These are phyloP conservation scores for Bovichtus variegatus DNA, from an alignment of 2,797 vertebrate genomes.

Conservation along the genomic window DNA sequence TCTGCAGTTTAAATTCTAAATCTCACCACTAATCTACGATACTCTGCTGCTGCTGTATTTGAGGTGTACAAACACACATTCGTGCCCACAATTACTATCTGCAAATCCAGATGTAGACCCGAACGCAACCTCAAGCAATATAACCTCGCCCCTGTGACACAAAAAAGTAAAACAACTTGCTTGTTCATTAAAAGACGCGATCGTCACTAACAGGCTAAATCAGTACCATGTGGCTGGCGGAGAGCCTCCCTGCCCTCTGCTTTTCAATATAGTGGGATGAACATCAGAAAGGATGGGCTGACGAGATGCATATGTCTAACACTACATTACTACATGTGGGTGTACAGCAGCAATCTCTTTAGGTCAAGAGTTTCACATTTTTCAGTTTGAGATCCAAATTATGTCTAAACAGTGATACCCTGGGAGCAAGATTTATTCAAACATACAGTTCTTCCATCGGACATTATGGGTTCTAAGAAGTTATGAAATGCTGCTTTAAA, in stretches of 20 bases:
- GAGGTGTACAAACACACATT: constrained; percentile 31
- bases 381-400: constrained; percentile 54
- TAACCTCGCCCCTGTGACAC: constrained; percentile 26
- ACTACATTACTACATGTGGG: constrained; percentile 60
- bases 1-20: not conserved
- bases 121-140: constrained; percentile 55
- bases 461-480: not conserved
- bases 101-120: constrained; percentile 52
- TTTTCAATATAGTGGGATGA: constrained; percentile 72
- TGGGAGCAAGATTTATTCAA: constrained; percentile 17
- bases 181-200: constrained; percentile 64
- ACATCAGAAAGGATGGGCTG: constrained; percentile 72
- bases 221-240: constrained; percentile 68
- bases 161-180: constrained; percentile 51
- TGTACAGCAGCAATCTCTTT: constrained; percentile 47
- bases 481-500: not conserved
- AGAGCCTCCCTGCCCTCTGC: constrained; percentile 66
- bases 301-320: constrained; percentile 72
- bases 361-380: constrained; percentile 49
- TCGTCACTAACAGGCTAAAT: constrained; percentile 72
- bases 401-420: constrained; percentile 36
- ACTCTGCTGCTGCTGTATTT: constrained; percentile 13
- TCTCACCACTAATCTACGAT: not conserved
- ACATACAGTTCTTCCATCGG: not conserved
- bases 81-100: constrained; percentile 38